Base-by-base conservation (phyloP, 2,797 vertebrate genomes). In the Glossophaga mutica region DNA sequence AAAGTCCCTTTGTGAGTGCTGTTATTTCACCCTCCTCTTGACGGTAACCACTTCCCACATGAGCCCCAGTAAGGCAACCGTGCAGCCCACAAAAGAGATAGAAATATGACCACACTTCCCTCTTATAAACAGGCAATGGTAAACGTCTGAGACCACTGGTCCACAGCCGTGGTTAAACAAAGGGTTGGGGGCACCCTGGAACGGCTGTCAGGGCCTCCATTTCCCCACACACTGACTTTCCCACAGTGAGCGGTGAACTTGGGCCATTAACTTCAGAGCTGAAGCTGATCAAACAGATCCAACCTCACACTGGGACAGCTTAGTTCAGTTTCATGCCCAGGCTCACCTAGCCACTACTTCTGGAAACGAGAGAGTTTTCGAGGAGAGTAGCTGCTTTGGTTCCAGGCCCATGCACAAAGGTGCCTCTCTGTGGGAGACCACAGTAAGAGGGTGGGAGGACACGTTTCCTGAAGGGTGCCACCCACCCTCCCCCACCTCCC, bases 31-130 rank as follows among this genome's bases (percentile, higher is more conserved):
- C 90, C 95, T 87, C 79, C 86, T 89, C 81, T 91, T 65, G 42
- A 82, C 5, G 3, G 97, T 92, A 97, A 96, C 97, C 95, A 96
- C 97, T 97, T 96, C 97, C 97, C 97, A 97, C 94, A 93, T 16
- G 79, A 91, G 73, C 95, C 95, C 96, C 94, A 94, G 76, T n/a
- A 94, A 94, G 86, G 88, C 96, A 77, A 93, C 92, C 76, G 26
- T 84, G 86, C n/a, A 84, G 95, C 97, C 97, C 95, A 96, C 96
- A 96, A 97, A 59, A 97, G 77, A 95, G 91, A 90, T 7, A 93
- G 86, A 94, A 92, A 73, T 94, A 88, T 78, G 89, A 96, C 95
- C 84, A 92, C 87, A 96, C 89, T 96, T 97, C 95, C 96, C 95
- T 79, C 96, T 96, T 94, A 86, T 86, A 96, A 96, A 95, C 86